phyloP scores from a whole-genome alignment of 2,113 vertebrate genomes.

The Leptobrachium leishanense region DNA sequence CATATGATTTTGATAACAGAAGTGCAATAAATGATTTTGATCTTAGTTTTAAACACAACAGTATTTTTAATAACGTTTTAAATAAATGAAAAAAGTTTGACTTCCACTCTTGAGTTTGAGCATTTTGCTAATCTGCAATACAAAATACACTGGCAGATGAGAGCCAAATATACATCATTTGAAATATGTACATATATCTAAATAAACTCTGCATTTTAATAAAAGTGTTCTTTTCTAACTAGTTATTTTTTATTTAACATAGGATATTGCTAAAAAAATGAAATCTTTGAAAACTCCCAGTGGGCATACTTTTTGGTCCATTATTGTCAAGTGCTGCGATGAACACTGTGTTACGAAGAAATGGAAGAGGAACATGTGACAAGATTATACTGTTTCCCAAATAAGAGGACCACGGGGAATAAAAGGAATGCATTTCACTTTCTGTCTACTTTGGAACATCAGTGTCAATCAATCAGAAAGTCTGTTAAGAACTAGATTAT shows the following conservation, averaged over 20 bases:
- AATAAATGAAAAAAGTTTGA: too few relatives aligned
- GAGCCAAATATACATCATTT: conserved; percentile 1
- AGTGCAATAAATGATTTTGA: too few relatives aligned
- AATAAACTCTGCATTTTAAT: conserved; percentile 18
- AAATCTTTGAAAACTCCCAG: conserved; percentile 11
- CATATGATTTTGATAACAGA: too few relatives aligned
- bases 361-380: conserved; percentile 9
- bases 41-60: too few relatives aligned
- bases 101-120: too few relatives aligned
- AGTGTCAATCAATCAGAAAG: conserved; percentile 20
- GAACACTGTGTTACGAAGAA: conserved; percentile 27
- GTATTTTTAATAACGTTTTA: too few relatives aligned
- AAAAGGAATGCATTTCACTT: conserved; percentile 21
- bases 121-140: too few relatives aligned
- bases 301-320: conserved; percentile 21
- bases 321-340: conserved; percentile 16
- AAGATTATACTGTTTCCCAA: conserved; percentile 31
- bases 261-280: background rate
- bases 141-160: too few relatives aligned
- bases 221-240: conserved; percentile 1
- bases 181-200: conserved; percentile 42
- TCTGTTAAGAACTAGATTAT: conserved; percentile 20
- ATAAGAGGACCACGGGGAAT: conserved; percentile 19
- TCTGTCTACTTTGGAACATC: conserved; percentile 27
- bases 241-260: conserved; percentile 20